A percentile compares a stretch with the other conserved stretches of the same genome.
phyloP scores from a whole-genome alignment of 2,797 vertebrate genomes.

The Luscinia luscinia region DNA sequence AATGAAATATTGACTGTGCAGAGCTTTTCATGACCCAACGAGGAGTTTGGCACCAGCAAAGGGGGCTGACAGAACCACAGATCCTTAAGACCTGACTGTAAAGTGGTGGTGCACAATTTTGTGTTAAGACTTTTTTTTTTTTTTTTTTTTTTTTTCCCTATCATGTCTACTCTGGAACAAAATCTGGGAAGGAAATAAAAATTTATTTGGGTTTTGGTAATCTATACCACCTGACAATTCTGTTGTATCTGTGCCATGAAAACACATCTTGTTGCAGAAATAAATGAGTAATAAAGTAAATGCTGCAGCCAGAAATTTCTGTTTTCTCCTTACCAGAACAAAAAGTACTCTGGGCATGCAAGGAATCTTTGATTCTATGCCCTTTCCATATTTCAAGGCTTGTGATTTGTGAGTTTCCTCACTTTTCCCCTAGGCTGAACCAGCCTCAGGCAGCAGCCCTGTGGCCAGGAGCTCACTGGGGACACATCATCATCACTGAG shows the following conservation, averaged over 20 bases:
- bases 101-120: too few relatives aligned
- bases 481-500: neutral
- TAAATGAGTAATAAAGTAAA: neutral
- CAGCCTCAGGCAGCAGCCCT: neutral
- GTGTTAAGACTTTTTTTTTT: too few relatives aligned
- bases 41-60: neutral
- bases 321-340: neutral
- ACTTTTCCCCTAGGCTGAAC: neutral
- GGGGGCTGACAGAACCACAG: neutral
- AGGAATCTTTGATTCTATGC: neutral
- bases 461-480: neutral
- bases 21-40: neutral
- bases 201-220: neutral
- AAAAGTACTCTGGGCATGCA: neutral
- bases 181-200: neutral
- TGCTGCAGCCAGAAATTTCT: neutral
- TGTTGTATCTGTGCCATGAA: neutral
- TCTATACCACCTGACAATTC: neutral
- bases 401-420: neutral
- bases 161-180: neutral
- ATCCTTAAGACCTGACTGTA: too few relatives aligned
- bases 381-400: neutral
- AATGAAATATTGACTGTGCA: neutral
- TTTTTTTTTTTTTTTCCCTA: neutral
- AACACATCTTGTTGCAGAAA: neutral